Evolutionary conservation across 37 sponge, comb jelly and placozoan genomes (phyloP).

Genomic region (Halichondria panicea): DNA sequence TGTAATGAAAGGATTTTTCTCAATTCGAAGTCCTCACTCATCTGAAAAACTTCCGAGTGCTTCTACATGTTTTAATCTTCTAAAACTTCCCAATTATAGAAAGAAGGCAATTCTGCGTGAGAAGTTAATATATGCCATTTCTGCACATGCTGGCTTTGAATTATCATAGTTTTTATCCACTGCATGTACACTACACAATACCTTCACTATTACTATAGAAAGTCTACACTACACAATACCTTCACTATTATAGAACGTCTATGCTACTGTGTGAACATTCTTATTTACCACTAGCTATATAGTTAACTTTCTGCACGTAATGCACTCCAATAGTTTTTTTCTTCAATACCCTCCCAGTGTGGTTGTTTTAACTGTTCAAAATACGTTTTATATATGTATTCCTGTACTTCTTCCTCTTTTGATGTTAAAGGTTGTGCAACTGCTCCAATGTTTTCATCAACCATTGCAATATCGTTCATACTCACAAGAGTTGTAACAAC

Average conservation of each 20-base stretch:
- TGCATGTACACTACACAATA: no score
- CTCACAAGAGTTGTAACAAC: conserved; percentile 73
- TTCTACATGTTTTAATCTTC: conserved; percentile 98
- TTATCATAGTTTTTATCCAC: conserved; percentile 65
- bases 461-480: conserved; percentile 31
- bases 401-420: conserved; percentile 50
- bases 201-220: no score
- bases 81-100: conserved; percentile 92
- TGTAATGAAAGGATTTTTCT: conserved; percentile 80
- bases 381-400: conserved; percentile 24
- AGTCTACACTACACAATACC: no score
- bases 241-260: no score
- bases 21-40: conserved; percentile 27
- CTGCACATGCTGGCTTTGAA: conserved; percentile 95
- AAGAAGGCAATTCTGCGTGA: conserved; percentile 84
- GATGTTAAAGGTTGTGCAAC: conserved; percentile 25
- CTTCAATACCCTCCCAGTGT: conserved; percentile 76
- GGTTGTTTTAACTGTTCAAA: conserved; percentile 39
- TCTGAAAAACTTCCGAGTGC: conserved; percentile 87
- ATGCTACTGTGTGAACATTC: no score
- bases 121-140: conserved; percentile 90
- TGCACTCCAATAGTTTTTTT: conserved; percentile 23
- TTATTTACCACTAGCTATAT: no score
- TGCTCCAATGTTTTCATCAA: conserved; percentile 56
- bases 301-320: neutral